Evolutionary conservation across 1,140 invertebrate species (phyloP).

Genomic region (Camponotus pennsylvanicus): DNA sequence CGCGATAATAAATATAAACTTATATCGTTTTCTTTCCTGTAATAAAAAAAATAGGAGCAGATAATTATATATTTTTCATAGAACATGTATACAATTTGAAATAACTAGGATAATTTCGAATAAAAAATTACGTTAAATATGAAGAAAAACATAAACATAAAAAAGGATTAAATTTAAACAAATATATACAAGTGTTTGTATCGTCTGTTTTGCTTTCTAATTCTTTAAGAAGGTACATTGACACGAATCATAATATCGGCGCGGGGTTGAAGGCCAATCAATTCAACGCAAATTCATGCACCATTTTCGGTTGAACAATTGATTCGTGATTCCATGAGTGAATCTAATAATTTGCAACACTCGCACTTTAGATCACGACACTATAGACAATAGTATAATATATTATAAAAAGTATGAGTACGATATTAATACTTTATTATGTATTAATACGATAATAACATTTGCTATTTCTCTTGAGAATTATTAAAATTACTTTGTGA

Average conservation of each 20-base stretch:
- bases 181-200: not conserved
- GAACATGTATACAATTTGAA: no score
- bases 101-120: no score
- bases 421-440: no score
- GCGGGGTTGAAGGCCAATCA: constrained; percentile 62
- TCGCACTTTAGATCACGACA: not conserved
- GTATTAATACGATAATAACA: not conserved
- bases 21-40: not conserved
- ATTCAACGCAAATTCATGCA: constrained; percentile 73
- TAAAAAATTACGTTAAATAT: no score
- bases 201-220: not conserved
- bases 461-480: not conserved
- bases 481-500: no score
- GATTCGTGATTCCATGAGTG: constrained; percentile 19
- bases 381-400: not conserved
- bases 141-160: no score
- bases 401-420: not conserved
- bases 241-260: constrained; percentile 42
- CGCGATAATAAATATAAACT: not conserved
- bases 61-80: no score
- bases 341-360: constrained; percentile 45
- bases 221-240: constrained; percentile 59
- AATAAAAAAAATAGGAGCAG: not conserved
- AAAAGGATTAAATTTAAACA: not conserved
- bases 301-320: constrained; percentile 71